These are phyloP conservation scores for Leistus spinibarbis DNA, from an alignment of 2,888 invertebrate genomes.

Conservation along the genomic window DNA sequence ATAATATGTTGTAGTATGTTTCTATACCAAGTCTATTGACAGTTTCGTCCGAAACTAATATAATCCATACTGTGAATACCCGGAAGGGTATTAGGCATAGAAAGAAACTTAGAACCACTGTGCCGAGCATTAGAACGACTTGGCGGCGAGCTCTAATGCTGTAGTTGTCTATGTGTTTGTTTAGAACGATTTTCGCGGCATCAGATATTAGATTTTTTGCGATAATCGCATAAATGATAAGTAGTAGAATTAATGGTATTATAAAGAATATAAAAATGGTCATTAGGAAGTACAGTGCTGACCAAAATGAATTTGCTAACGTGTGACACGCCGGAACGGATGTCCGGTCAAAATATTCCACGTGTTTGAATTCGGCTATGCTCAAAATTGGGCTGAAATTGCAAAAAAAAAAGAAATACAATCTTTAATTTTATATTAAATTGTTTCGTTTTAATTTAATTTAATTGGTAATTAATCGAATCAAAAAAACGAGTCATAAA, in stretches of 20 bases:
- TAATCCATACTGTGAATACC: slow-evolving; percentile 81
- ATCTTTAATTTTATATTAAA: too few relatives aligned
- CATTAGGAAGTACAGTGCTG: slow-evolving; percentile 78
- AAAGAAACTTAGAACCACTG: slow-evolving; percentile 87
- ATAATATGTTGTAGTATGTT: slow-evolving; percentile 80
- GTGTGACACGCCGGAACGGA: slow-evolving; percentile 79
- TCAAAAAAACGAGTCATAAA: too few relatives aligned
- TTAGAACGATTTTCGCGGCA: slow-evolving; percentile 69
- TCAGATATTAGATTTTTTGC: slow-evolving; percentile 80
- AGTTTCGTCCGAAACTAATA: slow-evolving; percentile 73
- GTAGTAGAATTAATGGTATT: slow-evolving; percentile 77
- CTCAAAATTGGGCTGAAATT: slow-evolving; percentile 78
- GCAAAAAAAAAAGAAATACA: slow-evolving; percentile 55
- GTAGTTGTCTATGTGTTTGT: slow-evolving; percentile 74
- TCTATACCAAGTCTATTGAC: slow-evolving; percentile 74
- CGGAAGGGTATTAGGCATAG: slow-evolving; percentile 87
- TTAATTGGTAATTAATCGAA: too few relatives aligned
- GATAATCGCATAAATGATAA: slow-evolving; percentile 82
- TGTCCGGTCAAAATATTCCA: slow-evolving; percentile 72
- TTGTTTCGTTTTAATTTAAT: too few relatives aligned
- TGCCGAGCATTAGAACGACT: slow-evolving; percentile 85
- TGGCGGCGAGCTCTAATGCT: slow-evolving; percentile 76
- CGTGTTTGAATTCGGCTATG: slow-evolving; percentile 74
- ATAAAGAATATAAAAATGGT: slow-evolving; percentile 81
- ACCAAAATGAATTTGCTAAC: slow-evolving; percentile 76